Evolutionary conservation across 2,113 vertebrate genomes (phyloP).

Genomic region (Mormyrus lacerda): DNA sequence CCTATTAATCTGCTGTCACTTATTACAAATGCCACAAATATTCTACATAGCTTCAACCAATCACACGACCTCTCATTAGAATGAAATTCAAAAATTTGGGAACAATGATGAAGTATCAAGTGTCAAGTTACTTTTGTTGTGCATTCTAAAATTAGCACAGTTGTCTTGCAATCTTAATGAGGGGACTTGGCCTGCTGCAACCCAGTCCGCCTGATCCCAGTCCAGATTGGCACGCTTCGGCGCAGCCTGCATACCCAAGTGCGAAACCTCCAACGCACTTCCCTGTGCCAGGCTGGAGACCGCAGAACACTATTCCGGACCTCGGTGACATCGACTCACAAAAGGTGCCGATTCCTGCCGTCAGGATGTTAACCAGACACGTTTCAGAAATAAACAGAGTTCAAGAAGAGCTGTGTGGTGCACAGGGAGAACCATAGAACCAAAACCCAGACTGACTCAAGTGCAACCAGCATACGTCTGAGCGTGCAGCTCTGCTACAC

Average conservation of each 20-base stretch:
- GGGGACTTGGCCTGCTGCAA: not conserved
- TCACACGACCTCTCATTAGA: not conserved
- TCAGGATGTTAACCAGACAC: not conserved
- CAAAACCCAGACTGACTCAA: slow-evolving; percentile 17
- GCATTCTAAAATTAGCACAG: not conserved
- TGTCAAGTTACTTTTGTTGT: not conserved
- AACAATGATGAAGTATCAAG: not conserved
- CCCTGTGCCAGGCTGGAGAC: not conserved
- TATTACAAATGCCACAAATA: not conserved
- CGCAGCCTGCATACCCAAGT: not conserved
- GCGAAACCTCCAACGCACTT: not conserved
- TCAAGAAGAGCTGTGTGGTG: not conserved
- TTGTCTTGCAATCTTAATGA: not conserved
- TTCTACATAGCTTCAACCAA: not conserved
- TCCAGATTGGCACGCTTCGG: not conserved
- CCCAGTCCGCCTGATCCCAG: not conserved
- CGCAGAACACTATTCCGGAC: not conserved
- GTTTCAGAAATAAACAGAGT: not conserved
- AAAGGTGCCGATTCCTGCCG: not conserved
- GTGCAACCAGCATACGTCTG: slow-evolving; percentile 39
- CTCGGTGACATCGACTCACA: not conserved
- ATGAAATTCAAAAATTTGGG: not conserved
- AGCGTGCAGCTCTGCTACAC: slow-evolving; percentile 28
- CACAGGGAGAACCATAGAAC: not conserved
- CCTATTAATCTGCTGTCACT: not conserved